These are phyloP conservation scores for Tauraco hartlaubi DNA, from an alignment of 2,797 vertebrate genomes.

Conservation along the genomic window DNA sequence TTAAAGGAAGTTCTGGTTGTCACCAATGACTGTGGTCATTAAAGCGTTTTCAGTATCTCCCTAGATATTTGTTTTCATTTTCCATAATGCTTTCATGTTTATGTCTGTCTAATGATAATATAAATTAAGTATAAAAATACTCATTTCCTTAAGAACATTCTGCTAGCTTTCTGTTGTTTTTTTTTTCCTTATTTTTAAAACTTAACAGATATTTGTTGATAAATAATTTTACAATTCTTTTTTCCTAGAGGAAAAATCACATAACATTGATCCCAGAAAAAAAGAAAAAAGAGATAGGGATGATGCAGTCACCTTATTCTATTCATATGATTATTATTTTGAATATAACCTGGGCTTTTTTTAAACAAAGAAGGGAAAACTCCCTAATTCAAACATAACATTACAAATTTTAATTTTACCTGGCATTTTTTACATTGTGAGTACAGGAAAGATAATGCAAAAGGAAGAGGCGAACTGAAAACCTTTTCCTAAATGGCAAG, in stretches of 20 bases:
- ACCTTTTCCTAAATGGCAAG: neutral
- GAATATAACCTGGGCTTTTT: neutral
- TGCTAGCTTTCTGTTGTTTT: accelerated
- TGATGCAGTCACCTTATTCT: neutral
- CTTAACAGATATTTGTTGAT: neutral
- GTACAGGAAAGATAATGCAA: neutral
- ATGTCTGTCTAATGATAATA: neutral
- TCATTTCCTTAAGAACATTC: neutral
- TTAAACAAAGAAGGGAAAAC: neutral
- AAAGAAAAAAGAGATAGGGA: neutral
- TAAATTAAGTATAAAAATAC: neutral
- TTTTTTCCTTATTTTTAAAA: neutral
- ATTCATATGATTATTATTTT: neutral
- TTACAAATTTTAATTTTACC: neutral
- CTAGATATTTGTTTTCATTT: neutral
- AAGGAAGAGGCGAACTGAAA: neutral
- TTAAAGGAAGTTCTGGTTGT: neutral
- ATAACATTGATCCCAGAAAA: neutral
- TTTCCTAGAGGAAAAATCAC: neutral
- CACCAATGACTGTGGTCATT: neutral
- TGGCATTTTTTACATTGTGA: neutral
- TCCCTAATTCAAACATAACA: neutral
- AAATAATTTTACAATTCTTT: neutral
- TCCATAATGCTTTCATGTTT: neutral
- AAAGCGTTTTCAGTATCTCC: neutral